Conservation (phyloP, 2,888 invertebrate species). For the Drosophila pegasa region DNA sequence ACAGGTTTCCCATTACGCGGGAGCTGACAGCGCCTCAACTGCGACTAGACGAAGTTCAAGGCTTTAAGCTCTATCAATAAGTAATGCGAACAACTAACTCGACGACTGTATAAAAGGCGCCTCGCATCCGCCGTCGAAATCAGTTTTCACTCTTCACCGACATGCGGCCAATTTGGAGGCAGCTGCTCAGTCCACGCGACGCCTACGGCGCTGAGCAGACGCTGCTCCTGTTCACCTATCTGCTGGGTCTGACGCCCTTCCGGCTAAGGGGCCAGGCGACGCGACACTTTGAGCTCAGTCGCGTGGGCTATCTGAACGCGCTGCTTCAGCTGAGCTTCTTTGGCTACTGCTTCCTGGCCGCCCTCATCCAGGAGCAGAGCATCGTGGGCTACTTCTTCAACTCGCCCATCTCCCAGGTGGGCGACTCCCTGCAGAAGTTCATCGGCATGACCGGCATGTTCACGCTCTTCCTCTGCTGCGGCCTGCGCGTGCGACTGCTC, state of each 20-base stretch:
- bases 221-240: constrained; percentile 76
- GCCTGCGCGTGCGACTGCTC: constrained; percentile 66
- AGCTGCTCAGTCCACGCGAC: constrained; percentile 80
- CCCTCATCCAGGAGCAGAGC: constrained; percentile 79
- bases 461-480: constrained; percentile 78
- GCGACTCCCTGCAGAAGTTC: constrained; percentile 83
- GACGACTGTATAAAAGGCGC: constrained; percentile 54
- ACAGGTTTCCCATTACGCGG: constrained; percentile 31
- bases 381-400: constrained; percentile 84
- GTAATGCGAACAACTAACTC: background rate
- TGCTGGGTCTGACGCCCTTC: constrained; percentile 83
- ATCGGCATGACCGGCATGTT: constrained; percentile 81
- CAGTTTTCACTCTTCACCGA: constrained; percentile 28
- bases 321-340: constrained; percentile 78
- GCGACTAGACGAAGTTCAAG: constrained; percentile 36
- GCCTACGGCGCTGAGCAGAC: constrained; percentile 81
- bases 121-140: constrained; percentile 1
- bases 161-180: constrained; percentile 59
- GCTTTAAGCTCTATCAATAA: constrained; percentile 39
- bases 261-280: constrained; percentile 61
- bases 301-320: constrained; percentile 79
- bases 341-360: constrained; percentile 80
- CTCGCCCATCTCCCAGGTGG: constrained; percentile 82
- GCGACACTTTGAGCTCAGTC: constrained; percentile 67
- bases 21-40: constrained; percentile 26